Base-by-base conservation (phyloP, 1,140 invertebrate species). In the Augochlora pura region DNA sequence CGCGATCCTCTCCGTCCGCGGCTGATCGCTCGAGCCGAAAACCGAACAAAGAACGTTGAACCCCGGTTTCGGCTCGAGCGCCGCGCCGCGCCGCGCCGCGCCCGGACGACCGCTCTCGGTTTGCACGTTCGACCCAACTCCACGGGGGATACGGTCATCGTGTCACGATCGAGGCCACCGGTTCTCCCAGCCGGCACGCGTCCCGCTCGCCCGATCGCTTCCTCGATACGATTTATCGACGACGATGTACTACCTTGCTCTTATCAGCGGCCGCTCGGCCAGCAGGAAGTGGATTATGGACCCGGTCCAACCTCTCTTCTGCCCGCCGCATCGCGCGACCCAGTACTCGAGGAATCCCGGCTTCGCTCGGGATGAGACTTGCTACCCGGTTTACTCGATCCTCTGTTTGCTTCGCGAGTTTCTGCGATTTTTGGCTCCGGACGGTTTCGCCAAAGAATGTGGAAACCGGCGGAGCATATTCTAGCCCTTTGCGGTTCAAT, bases 11-110 rank as follows among this genome's bases (percentile, higher is more conserved):
- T 59, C 49, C 59, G 57, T 63, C 49, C 62, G 79, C 74, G 46
- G 62, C 60, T 54, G 81, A 77, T 77, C 71, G 62, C 65, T 64
- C 68, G 52, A 59, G 59, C 60, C 76, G 68, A 82, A 85, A 86
- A 80, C 65, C 81, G 65, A 72, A 25, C 77, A 59, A 75, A 76
- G 80, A 86, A 74, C 81, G 49, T 78, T 84, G 76, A 80, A 82
- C 74, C 64, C 73, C 5, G 62, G 25, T 81, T 87, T 73, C 32
- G 72, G n/a, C 70, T 21, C 70, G 54, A 57, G 21, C 21, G 7
- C 6, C 10, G 49, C 4, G 12, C 12, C 3, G 12, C 49, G 16
- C 49, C 12, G 62, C 23, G 62, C 23, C 32, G 32, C 32, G 32
- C 32, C 32, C 32, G 32, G 1, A 1, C 4, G 32, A 4, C 4